A percentile compares a stretch with the other conserved stretches of the same genome.
Conservation (phyloP, 2,888 invertebrate species). For the Ommatoiulus sabulosus region DNA sequence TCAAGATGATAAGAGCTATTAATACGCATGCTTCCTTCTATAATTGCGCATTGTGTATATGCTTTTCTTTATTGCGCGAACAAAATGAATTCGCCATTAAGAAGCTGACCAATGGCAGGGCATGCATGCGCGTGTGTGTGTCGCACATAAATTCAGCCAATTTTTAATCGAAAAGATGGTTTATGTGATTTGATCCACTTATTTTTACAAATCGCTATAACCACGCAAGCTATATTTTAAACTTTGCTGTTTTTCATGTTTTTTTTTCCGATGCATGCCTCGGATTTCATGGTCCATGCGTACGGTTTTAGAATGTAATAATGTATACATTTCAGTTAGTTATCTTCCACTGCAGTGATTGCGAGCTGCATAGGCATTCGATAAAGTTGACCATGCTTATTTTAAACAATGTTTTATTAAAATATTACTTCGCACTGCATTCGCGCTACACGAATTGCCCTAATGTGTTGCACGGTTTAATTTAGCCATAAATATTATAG, state of each 20-base stretch:
- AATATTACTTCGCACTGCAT: not conserved
- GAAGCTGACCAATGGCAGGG: too few relatives aligned
- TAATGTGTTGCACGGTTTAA: not conserved
- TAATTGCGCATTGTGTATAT: too few relatives aligned
- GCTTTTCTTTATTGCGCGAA: too few relatives aligned
- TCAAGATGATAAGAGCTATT: too few relatives aligned
- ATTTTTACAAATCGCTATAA: not conserved
- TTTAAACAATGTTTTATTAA: too few relatives aligned
- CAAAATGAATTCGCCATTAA: too few relatives aligned
- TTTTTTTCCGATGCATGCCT: not conserved
- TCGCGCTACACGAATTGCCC: not conserved
- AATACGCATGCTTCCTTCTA: too few relatives aligned
- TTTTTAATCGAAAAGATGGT: not conserved
- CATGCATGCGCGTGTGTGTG: not conserved
- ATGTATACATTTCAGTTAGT: not conserved
- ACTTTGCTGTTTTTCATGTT: not conserved
- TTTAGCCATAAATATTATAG: not conserved
- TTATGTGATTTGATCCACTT: not conserved
- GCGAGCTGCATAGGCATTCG: too few relatives aligned
- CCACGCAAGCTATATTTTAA: not conserved
- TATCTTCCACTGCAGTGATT: not conserved
- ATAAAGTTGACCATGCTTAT: not conserved
- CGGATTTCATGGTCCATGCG: not conserved
- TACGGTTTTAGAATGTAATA: not conserved
- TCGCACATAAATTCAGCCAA: not conserved